Evolutionary conservation across 2,113 vertebrate species (phyloP).

Genomic region (Apteryx mantelli): DNA sequence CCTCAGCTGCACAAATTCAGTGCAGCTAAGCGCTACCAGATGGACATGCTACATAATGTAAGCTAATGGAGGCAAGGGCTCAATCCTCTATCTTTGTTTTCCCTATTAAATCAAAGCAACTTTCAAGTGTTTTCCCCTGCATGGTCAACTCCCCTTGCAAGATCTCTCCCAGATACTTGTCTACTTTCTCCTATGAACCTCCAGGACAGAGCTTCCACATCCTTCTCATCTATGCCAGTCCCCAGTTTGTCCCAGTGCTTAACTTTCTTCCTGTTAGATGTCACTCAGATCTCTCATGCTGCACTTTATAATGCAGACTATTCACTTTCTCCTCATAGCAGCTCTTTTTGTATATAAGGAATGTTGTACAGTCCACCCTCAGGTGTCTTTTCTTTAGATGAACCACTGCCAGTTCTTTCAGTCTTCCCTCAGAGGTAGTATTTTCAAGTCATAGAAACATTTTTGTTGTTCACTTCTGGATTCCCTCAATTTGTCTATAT

Average conservation of each 20-base stretch:
- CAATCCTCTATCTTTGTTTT: not conserved
- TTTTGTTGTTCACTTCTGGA: not conserved
- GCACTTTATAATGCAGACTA: not conserved
- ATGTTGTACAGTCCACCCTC: not conserved
- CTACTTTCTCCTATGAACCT: not conserved
- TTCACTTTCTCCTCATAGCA: not conserved
- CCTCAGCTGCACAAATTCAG: not conserved
- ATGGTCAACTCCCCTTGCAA: not conserved
- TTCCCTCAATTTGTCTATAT: not conserved
- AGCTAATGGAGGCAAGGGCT: not conserved
- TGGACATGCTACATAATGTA: not conserved
- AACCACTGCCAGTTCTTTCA: not conserved
- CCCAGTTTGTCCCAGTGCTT: not conserved
- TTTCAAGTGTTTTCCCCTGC: not conserved
- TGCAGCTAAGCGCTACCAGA: not conserved
- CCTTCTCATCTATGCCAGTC: too few relatives aligned
- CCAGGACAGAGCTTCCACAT: accelerated
- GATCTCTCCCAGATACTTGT: not conserved
- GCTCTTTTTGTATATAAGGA: not conserved
- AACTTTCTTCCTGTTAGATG: not conserved
- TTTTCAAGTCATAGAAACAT: not conserved
- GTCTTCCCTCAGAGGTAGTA: not conserved
- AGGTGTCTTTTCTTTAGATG: not conserved
- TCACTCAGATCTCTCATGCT: not conserved
- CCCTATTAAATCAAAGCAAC: not conserved